Base-by-base conservation (phyloP, 35 echinoderm and acorn worm species). In the Acanthaster planci region DNA sequence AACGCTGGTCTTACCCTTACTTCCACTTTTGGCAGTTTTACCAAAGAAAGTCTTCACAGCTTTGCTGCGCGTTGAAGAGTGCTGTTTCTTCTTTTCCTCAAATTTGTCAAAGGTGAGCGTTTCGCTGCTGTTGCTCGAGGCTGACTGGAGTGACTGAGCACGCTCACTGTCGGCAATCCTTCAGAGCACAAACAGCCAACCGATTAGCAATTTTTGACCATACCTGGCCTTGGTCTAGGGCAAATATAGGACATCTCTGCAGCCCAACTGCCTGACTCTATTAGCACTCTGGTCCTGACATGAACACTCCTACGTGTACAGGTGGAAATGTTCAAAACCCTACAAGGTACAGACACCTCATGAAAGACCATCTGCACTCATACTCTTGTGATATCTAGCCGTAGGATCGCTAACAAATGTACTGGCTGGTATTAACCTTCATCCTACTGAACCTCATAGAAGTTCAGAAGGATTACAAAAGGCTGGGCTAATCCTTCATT, bases 101-200 rank as follows among this genome's bases (percentile, higher is more conserved):
- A 97, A 97, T 30, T 93, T 97, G 57, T 90, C 92, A 83, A 97
- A 97, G 57, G 79, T 39, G 7, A 91, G 89, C 15, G 89, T 19
- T 40, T 76, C 67, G 27, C 68, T 59, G 17, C 78, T 78, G 26
- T 89, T 50, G 27, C 22, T 58, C 21, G 39, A 17, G 38, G 59
- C 37, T 21, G 55, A 76, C 38, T 40, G 55, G 26, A 50, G 1
- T 19, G 59, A 44, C 52, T 38, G 60, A 76, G 35, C 42, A 52
- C 42, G 52, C 72, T 52, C 37, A 29, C 72, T 77, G 81, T 29
- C 39, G 8, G 87, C 53, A 38, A 27, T 75, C 39, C 52, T 67
- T 39, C 36, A 36, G 32, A 55, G 12, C 53, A 37, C 32, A 68
- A 68, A 23, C 4, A 18, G 8, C 17, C 32, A 27, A 35, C 17